Conservation (phyloP, 2,113 vertebrate species). For the Pipra filicauda region DNA sequence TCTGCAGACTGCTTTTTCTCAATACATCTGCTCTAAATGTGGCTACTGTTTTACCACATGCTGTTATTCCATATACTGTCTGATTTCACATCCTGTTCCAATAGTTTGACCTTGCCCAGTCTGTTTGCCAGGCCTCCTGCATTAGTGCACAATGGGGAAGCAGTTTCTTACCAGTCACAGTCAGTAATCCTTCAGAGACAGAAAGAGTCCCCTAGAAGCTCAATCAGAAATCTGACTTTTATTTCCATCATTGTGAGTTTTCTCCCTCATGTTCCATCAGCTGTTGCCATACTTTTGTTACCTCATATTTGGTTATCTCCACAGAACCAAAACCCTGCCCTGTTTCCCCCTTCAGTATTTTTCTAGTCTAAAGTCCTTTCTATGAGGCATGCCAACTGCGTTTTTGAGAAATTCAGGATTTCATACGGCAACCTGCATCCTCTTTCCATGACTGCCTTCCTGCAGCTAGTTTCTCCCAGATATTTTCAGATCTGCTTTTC, state of each 20-base stretch:
- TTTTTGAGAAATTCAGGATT: background rate
- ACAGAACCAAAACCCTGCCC: background rate
- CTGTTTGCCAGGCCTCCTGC: background rate
- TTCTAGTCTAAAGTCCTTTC: background rate
- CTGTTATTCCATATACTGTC: background rate
- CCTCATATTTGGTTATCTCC: background rate
- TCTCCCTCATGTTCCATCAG: background rate
- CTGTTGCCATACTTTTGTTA: background rate
- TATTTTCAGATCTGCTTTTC: background rate
- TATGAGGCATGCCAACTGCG: background rate
- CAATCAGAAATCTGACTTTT: background rate
- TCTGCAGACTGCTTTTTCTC: background rate
- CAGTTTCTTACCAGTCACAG: background rate
- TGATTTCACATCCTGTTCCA: constrained; percentile 28
- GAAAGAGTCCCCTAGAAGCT: background rate
- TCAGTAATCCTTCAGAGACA: background rate
- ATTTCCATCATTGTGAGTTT: background rate
- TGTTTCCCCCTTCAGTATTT: background rate
- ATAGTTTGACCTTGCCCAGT: background rate
- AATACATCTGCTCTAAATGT: background rate
- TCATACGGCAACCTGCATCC: background rate
- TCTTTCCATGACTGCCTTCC: background rate
- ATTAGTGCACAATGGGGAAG: fast-evolving
- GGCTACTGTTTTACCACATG: constrained; percentile 24
- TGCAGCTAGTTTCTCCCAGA: background rate